A percentile compares a stretch with the other conserved stretches of the same genome.
These are phyloP conservation scores for Diglossa cyanea DNA, from an alignment of 2,797 vertebrate species.

Conservation along the genomic window DNA sequence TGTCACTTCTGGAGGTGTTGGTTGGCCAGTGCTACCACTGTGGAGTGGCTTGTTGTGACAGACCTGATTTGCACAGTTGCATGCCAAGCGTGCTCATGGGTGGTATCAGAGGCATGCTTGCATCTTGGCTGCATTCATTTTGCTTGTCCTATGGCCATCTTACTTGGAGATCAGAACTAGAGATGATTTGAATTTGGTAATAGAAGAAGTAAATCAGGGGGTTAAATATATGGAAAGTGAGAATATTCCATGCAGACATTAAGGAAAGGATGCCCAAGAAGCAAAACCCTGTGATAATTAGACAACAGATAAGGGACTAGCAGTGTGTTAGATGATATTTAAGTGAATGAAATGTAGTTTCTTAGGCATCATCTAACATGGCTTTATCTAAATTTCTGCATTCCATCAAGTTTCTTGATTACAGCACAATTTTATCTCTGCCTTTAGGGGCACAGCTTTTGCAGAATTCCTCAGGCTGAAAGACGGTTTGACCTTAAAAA, in stretches of 20 bases:
- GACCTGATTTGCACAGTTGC: background rate
- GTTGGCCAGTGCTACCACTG: background rate
- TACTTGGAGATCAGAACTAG: background rate
- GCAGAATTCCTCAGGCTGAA: conserved; percentile 25
- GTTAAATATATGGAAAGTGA: background rate
- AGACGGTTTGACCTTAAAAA: background rate
- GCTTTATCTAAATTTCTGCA: background rate
- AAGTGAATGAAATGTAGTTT: background rate
- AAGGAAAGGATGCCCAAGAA: background rate
- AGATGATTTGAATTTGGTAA: background rate
- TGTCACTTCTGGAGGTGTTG: background rate
- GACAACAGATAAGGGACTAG: background rate
- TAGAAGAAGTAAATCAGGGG: background rate
- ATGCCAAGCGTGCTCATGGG: background rate
- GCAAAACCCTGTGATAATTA: background rate
- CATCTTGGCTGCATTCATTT: background rate
- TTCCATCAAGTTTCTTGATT: background rate
- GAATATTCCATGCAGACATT: background rate
- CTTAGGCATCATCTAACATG: background rate
- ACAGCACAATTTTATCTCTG: background rate
- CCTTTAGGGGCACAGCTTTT: background rate
- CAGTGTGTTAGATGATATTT: background rate
- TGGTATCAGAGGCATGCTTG: background rate
- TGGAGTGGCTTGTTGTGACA: background rate
- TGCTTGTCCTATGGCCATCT: background rate